Conservation (phyloP, 2,888 invertebrate genomes). For the Aquatica leii region DNA sequence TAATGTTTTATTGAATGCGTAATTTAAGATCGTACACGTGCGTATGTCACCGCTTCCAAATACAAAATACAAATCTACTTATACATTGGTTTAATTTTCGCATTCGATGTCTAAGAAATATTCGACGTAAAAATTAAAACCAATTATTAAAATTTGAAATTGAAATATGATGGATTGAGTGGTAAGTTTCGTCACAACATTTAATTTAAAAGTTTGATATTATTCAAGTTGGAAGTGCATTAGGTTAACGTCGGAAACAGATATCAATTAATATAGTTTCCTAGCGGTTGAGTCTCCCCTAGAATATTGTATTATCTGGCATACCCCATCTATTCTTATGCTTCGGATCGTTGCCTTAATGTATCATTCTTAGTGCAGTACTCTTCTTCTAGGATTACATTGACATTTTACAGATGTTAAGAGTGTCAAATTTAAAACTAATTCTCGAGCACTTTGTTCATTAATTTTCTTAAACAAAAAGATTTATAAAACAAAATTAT, state of each 20-base stretch:
- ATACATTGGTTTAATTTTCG: no score
- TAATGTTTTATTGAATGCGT: no score
- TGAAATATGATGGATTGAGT: background rate
- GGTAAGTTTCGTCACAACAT: conserved; percentile 1
- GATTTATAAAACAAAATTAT: no score
- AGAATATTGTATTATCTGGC: conserved; percentile 30
- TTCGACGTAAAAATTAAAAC: no score
- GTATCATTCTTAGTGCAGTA: conserved; percentile 22
- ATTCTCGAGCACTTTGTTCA: no score
- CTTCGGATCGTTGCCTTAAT: conserved; percentile 28
- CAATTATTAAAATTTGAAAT: no score
- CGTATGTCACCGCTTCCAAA: no score
- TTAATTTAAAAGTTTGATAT: conserved; percentile 12
- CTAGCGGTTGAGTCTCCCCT: conserved; percentile 23
- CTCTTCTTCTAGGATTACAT: conserved; percentile 15
- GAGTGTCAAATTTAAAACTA: conserved; percentile 11
- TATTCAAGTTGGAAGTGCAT: conserved; percentile 11
- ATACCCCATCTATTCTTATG: conserved; percentile 25
- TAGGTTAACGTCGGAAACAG: conserved; percentile 27
- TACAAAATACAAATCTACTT: no score
- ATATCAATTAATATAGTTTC: conserved; percentile 28
- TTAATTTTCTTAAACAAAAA: no score
- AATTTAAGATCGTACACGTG: no score
- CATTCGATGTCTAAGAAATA: no score
- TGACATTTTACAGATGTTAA: conserved; percentile 26